phyloP scores from a whole-genome alignment of 2,113 vertebrate species.

The Candoia aspera region DNA sequence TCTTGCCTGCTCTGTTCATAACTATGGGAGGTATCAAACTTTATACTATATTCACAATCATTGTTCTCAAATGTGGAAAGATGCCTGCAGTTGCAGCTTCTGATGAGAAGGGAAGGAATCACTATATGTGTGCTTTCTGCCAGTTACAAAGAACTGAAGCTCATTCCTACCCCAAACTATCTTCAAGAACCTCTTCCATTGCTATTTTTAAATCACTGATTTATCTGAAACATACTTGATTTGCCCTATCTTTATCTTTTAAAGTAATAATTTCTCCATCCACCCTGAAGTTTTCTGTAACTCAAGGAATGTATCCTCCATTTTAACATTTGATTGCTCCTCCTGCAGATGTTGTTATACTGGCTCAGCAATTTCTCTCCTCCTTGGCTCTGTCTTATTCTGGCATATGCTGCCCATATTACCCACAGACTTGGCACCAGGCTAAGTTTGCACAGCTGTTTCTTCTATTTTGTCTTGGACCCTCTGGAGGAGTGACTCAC shows the following conservation, averaged over 20 bases:
- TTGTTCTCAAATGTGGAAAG: background rate
- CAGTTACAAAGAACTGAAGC: background rate
- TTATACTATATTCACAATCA: background rate
- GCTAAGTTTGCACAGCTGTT: conserved; percentile 13
- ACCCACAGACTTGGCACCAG: background rate
- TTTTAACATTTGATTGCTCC: background rate
- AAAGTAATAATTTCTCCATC: background rate
- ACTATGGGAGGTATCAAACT: background rate
- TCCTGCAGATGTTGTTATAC: background rate
- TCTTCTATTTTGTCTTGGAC: background rate
- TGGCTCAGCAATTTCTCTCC: background rate
- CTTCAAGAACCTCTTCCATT: background rate
- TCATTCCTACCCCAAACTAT: background rate
- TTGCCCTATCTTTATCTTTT: background rate
- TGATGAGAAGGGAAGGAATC: background rate
- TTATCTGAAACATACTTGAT: too few species aligned
- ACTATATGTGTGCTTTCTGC: background rate
- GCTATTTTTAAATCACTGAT: too few species aligned
- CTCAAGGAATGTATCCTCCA: background rate
- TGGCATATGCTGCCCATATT: background rate
- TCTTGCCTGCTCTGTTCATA: background rate
- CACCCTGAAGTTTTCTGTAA: background rate
- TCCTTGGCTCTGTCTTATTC: background rate
- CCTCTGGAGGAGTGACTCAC: conserved; percentile 8
- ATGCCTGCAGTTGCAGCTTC: background rate